A percentile compares a stretch with the other conserved stretches of the same genome.
Evolutionary conservation across 2,888 invertebrate species (phyloP).

Genomic region (Pherbina coryleti): DNA sequence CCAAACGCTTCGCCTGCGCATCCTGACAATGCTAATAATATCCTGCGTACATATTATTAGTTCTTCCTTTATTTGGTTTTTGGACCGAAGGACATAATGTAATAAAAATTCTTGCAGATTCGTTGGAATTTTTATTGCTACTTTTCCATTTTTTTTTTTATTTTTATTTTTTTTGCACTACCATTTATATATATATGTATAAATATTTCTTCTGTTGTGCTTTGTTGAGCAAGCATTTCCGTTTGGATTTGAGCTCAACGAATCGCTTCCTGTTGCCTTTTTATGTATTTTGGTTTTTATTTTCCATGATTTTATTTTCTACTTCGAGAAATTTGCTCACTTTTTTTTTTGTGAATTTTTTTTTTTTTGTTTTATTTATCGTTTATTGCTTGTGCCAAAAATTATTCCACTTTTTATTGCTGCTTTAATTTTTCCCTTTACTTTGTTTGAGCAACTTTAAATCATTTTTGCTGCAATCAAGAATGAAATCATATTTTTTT

Average conservation of each 20-base stretch:
- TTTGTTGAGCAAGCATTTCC: conserved; percentile 31
- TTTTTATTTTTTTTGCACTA: background rate
- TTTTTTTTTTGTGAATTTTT: background rate
- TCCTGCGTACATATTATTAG: conserved; percentile 34
- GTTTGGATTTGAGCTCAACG: conserved; percentile 26
- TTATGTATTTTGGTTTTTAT: conserved; percentile 4
- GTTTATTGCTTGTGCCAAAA: background rate
- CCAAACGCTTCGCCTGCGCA: background rate
- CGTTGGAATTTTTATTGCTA: conserved; percentile 38
- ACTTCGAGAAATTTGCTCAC: background rate
- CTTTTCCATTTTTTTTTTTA: background rate
- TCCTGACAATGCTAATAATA: conserved; percentile 33
- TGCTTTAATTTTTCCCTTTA: background rate
- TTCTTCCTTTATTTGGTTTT: background rate
- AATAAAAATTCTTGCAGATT: conserved; percentile 39
- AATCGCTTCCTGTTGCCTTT: conserved; percentile 27
- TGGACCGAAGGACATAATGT: conserved; percentile 21
- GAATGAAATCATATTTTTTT: background rate
- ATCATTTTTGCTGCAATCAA: background rate
- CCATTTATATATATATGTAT: background rate
- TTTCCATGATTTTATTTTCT: background rate
- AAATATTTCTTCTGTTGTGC: conserved; percentile 4
- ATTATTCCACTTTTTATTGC: background rate
- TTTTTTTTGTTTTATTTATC: background rate
- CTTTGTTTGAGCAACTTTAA: background rate